Evolutionary conservation across 2,113 vertebrate species (phyloP).

Genomic region (Monarcha castaneiventris): DNA sequence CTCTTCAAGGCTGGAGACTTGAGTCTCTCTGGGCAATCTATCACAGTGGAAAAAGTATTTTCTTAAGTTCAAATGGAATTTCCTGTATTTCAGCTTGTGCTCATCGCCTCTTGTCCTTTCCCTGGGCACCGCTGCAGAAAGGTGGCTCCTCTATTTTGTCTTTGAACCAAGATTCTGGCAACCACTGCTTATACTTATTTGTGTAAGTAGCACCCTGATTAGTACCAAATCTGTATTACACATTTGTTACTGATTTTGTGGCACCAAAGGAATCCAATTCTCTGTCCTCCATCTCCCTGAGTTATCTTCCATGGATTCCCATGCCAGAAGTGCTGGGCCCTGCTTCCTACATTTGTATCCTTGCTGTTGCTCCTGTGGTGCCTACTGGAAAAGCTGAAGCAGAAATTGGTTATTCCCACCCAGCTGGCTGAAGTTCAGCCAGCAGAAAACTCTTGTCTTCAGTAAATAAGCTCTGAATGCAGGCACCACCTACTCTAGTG

Average conservation of each 20-base stretch:
- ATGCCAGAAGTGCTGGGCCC: not conserved
- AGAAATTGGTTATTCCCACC: not conserved
- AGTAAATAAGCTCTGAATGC: not conserved
- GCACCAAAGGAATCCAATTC: not conserved
- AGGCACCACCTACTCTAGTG: not conserved
- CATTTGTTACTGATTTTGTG: not conserved
- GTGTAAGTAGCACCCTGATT: not conserved
- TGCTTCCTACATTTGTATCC: not conserved
- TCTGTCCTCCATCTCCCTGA: not conserved
- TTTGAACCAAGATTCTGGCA: not conserved
- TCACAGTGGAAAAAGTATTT: not conserved
- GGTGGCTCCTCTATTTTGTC: not conserved
- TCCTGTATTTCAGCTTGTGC: not conserved
- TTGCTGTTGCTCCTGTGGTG: not conserved
- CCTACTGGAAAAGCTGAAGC: not conserved
- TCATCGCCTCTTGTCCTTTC: not conserved
- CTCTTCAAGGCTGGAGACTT: not conserved
- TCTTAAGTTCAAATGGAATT: not conserved
- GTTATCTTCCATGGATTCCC: not conserved
- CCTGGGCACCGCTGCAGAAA: not conserved
- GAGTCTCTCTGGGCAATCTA: not conserved
- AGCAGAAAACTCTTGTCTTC: not conserved
- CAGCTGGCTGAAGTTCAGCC: not conserved
- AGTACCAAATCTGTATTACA: not conserved
- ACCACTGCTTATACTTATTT: not conserved